Base-by-base conservation (phyloP, 2,797 vertebrate species). In the Hemitrygon akajei region DNA sequence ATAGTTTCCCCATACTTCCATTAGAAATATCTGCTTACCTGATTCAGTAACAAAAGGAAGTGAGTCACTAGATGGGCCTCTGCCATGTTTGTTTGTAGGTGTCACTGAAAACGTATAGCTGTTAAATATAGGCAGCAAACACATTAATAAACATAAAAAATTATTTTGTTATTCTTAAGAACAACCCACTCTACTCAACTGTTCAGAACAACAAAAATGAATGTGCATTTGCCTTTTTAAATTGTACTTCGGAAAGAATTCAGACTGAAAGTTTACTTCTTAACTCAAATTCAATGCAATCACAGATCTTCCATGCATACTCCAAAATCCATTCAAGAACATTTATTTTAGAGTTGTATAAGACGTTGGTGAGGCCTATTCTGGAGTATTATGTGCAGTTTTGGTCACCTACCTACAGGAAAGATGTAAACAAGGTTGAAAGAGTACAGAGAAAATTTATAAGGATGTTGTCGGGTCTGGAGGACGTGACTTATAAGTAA, bases 101-200 rank as follows among this genome's bases (percentile, higher is more conserved):
- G 97, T 98, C 94, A 99, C 99, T 1, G 96, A 97, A 95, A 99
- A 99, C 96, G 98, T 97, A 91, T 99, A 99, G 95, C 99, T 99
- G 95, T 77, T 94, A 96, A 93, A 95, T 94, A 95, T 27, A 80
- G 69, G 75, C 34, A 93, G 37, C 4, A 92, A 0, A 91, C 71
- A 47, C 40, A 73, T 47, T 18, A 56, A 47, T 10, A 3, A 2
- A 56, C 76, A 22, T 75, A 75, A 7, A 25, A 86, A 86, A 86
- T 58, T 93, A 56, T 56, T 22, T 69, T 25, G n/a, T 56, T 86
- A 27, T 2, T 34, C 37, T 86, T 69, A 37, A 89, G 60, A 89
- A 9, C 86, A 89, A 16, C 16, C 7, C 14, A 63, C 58, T 87
- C 16, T 58, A 56, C 47, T 34, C 60, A 66, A 66, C 16, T 16